These are phyloP conservation scores for Lamellibrachia satsuma DNA, from an alignment of 2,888 invertebrate genomes.

Conservation along the genomic window DNA sequence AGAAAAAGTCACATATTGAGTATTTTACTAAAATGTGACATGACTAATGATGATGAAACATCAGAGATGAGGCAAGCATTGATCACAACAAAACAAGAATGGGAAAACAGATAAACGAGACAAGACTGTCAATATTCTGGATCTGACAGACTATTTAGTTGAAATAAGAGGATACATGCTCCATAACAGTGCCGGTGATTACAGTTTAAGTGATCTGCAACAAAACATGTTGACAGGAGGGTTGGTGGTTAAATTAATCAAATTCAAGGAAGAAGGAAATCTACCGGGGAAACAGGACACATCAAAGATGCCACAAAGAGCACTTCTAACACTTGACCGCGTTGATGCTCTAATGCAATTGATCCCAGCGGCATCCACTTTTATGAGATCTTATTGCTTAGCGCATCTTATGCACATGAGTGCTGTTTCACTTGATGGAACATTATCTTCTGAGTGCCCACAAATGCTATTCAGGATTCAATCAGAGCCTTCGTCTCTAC, in stretches of 20 bases:
- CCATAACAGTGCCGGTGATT: background rate
- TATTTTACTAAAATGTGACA: too few species aligned
- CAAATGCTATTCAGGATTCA: background rate
- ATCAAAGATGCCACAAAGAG: background rate
- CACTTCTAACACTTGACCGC: constrained; percentile 10
- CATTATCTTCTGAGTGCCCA: background rate
- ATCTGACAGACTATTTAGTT: background rate
- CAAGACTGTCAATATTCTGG: background rate
- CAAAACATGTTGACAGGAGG: background rate
- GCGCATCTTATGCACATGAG: background rate
- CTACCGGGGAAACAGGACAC: background rate
- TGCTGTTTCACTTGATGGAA: background rate
- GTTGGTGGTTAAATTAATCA: background rate
- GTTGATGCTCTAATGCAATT: background rate
- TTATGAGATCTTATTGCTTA: background rate
- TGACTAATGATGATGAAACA: too few species aligned
- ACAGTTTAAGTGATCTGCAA: background rate
- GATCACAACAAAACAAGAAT: too few species aligned
- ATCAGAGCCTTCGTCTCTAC: background rate
- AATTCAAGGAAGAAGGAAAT: background rate
- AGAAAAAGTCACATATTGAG: too few species aligned
- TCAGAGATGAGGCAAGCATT: too few species aligned
- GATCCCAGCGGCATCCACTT: background rate
- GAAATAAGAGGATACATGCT: background rate
- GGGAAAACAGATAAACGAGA: background rate